Evolutionary conservation across 2,113 vertebrate genomes (phyloP), one percentile per base, ranked within the genome.

Genomic region (Pheucticus melanocephalus): DNA sequence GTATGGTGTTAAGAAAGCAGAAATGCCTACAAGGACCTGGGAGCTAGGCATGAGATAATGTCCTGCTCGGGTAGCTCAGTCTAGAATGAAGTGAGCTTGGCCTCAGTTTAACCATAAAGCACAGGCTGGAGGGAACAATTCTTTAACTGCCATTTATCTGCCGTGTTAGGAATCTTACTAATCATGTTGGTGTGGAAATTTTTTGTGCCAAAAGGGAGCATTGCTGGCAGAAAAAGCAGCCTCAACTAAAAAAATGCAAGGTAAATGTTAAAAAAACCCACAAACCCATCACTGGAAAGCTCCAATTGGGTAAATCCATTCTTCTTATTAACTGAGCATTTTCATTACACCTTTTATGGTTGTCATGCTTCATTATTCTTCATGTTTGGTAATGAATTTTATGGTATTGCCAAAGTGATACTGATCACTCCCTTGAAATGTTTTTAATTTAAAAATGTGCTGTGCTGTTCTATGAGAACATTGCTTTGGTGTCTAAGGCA

Each of bases 391-490:
- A 56, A 56, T 42, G 86, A 70, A 77, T 68, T 88, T 97, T 94
- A 92, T 79, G 37, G 7, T 60, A 69, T 90, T 81, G 76, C 56
- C 81, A 91, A 60, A 93, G 39, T 79, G 68, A 86, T 65, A 81
- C 59, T 42, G 45, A 72, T 85, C 27, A 48, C 22, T 47, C 63
- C 6, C n/a, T 12, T 25, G 5, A 89, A 95, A 87, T 35, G 14
- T n/a, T 92, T 96, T 85, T 94, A 20, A 66, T 96, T 84, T 84
- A 73, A 66, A 91, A 95, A 96, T 81, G 56, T 95, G 39, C 54
- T 88, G 15, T 86, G 63, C 37, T 73, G 72, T 84, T 94, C 80
- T 72, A 8, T 61, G 31, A 82, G 40, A 71, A 50, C 31, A 94
- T 47, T 95, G 65, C 83, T 96, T 82, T 69, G 17, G 22, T 86